Evolutionary conservation across 2,888 invertebrate genomes (phyloP).

Genomic region (Polyploca ridens): DNA sequence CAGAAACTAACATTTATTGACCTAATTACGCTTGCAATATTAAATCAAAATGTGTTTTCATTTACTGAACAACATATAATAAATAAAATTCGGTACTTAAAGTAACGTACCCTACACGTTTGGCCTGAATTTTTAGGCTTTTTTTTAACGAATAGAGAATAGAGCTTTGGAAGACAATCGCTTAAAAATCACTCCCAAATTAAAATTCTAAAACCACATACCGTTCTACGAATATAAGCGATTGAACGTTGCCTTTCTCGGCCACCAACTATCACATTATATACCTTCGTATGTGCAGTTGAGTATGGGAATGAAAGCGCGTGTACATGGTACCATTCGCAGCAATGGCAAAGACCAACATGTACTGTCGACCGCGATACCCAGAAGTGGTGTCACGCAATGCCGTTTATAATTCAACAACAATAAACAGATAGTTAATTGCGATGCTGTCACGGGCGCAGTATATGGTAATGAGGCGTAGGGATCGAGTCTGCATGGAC

Average conservation of each 20-base stretch:
- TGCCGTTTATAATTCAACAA: slow-evolving; percentile 82
- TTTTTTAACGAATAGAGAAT: too few species aligned
- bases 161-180: too few species aligned
- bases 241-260: background rate
- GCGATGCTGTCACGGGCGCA: slow-evolving; percentile 82
- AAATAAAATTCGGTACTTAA: too few species aligned
- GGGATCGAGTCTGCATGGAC: slow-evolving; percentile 81
- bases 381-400: slow-evolving; percentile 60
- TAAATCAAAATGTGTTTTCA: background rate
- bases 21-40: background rate
- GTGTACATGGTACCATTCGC: slow-evolving; percentile 1
- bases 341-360: slow-evolving; percentile 8
- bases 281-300: background rate
- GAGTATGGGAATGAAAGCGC: slow-evolving; percentile 1
- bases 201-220: background rate
- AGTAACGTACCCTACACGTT: too few species aligned
- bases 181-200: background rate
- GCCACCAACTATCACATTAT: background rate
- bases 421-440: slow-evolving; percentile 85
- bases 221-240: background rate
- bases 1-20: background rate
- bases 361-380: slow-evolving; percentile 7
- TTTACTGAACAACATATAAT: background rate
- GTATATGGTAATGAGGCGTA: slow-evolving; percentile 84
- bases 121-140: too few species aligned